Percentiles rank a stretch among this genome's conserved stretches.
Evolutionary conservation across 2,113 vertebrate species (phyloP).

Genomic region (Henicopernis longicauda): DNA sequence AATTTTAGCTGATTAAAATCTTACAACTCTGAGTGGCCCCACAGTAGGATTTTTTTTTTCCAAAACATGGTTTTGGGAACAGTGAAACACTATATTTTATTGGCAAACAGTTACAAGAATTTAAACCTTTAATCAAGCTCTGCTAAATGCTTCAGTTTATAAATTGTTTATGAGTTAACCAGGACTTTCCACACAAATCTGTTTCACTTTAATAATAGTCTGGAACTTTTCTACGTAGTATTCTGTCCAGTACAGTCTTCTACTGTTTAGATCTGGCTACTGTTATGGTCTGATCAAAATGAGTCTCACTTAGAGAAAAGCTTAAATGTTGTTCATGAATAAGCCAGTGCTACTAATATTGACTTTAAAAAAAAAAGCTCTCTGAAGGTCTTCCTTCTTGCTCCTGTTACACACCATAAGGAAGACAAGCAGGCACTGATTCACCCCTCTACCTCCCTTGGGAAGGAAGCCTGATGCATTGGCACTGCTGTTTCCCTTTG

Average conservation of each 20-base stretch:
- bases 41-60: not conserved
- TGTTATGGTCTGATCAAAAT: not conserved
- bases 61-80: slow-evolving; percentile 32
- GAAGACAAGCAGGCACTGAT: not conserved
- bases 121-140: slow-evolving; percentile 63
- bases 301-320: not conserved
- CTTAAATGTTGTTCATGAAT: not conserved
- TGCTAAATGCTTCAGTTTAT: slow-evolving; percentile 54
- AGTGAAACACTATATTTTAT: slow-evolving; percentile 56
- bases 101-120: slow-evolving; percentile 35
- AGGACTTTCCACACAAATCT: slow-evolving; percentile 40
- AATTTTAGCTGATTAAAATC: slow-evolving; percentile 39
- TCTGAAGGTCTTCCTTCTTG: not conserved
- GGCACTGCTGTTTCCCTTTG: not conserved
- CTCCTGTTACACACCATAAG: not conserved
- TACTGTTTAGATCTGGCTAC: not conserved
- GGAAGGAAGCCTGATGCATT: not conserved
- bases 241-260: not conserved
- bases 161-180: slow-evolving; percentile 63
- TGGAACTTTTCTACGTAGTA: slow-evolving; percentile 7
- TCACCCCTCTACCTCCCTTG: not conserved
- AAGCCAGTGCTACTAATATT: not conserved
- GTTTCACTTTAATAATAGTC: slow-evolving; percentile 45
- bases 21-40: not conserved
- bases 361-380: not conserved